A percentile compares a stretch with the other conserved stretches of the same genome.
These are phyloP conservation scores for Napeogenes sylphis DNA, from an alignment of 2,888 invertebrate genomes.

Conservation along the genomic window DNA sequence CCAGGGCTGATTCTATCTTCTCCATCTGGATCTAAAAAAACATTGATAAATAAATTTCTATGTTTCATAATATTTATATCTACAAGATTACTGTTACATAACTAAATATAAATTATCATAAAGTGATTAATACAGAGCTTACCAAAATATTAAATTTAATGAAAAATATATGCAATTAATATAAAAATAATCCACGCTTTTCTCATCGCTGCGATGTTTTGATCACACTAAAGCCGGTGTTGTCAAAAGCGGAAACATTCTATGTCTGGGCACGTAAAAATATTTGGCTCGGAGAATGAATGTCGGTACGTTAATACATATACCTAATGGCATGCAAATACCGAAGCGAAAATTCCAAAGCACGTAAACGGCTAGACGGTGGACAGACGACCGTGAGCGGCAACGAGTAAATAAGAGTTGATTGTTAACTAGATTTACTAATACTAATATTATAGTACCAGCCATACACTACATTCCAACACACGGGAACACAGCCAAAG, in stretches of 20 bases:
- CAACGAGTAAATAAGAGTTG: conserved; percentile 24
- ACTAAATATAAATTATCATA: no score
- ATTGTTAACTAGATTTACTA: conserved; percentile 39
- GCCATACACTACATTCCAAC: conserved; percentile 10
- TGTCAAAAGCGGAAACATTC: conserved; percentile 25
- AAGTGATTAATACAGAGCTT: no score
- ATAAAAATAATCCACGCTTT: neutral
- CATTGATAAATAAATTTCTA: neutral
- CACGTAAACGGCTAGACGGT: conserved; percentile 68
- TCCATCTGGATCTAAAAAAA: conserved; percentile 69
- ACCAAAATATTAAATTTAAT: no score
- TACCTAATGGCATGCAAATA: conserved; percentile 53
- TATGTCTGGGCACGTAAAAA: conserved; percentile 54
- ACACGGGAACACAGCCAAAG: conserved; percentile 68
- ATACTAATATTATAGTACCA: conserved; percentile 54
- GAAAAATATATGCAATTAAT: neutral
- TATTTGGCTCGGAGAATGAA: conserved; percentile 57
- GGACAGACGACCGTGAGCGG: conserved; percentile 57
- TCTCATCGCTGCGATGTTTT: neutral
- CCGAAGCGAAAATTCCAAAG: conserved; percentile 64
- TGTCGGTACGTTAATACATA: conserved; percentile 57
- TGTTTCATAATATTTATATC: neutral
- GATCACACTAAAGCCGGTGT: conserved; percentile 12
- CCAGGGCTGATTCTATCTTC: conserved; percentile 88
- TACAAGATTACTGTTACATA: neutral